Conservation (phyloP, 2,888 invertebrate species). For the Habrosyne pyritoides region DNA sequence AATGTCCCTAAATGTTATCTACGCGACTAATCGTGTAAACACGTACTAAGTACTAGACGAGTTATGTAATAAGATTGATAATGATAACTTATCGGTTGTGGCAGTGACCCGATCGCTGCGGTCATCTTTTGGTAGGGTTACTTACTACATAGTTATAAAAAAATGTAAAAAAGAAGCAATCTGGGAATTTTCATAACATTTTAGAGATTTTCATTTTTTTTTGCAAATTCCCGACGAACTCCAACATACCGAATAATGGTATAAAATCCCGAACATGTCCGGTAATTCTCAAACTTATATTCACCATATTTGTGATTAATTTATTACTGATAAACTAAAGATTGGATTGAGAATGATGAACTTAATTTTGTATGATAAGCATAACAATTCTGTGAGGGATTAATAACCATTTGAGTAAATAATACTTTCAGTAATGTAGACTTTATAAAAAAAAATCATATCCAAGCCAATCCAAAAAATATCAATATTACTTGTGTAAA, state of each 20-base stretch:
- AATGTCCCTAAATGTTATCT: background rate
- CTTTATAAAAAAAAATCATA: too few relatives aligned
- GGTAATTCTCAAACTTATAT: background rate
- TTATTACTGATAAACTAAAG: background rate
- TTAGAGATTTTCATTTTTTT: background rate
- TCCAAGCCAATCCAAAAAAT: too few relatives aligned
- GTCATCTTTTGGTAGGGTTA: background rate
- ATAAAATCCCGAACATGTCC: background rate
- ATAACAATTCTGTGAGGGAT: too few relatives aligned
- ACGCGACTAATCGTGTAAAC: background rate
- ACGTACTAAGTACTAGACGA: background rate
- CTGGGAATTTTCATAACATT: background rate
- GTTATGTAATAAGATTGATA: background rate
- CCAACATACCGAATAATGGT: background rate
- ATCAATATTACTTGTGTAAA: too few relatives aligned
- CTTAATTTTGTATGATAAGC: background rate
- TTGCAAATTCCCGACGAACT: background rate
- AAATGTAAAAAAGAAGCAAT: background rate
- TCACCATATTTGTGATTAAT: background rate
- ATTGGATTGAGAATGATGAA: background rate
- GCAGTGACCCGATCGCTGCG: slow-evolving; percentile 1
- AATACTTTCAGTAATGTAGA: too few relatives aligned
- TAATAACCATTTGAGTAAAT: too few relatives aligned
- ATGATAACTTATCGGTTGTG: slow-evolving; percentile 1
- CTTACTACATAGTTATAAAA: background rate